Evolutionary conservation across 2,113 vertebrate genomes (phyloP), one percentile per base, ranked within the genome.

Genomic region (Elgaria multicarinata): DNA sequence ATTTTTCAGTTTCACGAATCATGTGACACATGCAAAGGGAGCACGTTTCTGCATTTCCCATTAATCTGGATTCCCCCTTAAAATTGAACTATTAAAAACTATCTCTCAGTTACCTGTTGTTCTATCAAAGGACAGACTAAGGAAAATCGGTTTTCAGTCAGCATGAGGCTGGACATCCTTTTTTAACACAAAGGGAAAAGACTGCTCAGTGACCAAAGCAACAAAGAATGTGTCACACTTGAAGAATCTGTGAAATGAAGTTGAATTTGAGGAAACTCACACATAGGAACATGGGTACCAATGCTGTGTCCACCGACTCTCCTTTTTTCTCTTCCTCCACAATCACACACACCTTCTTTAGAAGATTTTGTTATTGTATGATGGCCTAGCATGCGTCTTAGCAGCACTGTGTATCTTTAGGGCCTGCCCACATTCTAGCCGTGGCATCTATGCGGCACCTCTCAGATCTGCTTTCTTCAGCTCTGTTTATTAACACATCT

Each of bases 401-500:
- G 88, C 85, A 94, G 81, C 53, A 92, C 95, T 97, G 96, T 94
- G 94, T 89, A 46, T 92, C 95, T 95, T 95, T 89, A 88, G 90
- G 91, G 91, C 88, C 93, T 89, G 0, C 88, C 81, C 90, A 50
- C 89, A 0, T 91, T 93, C 87, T 90, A 83, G 79, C 91, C 90
- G 87, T 2, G 79, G 83, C 94, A 71, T 46, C 91, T 58, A 1
- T 78, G 80, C 86, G 24, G 91, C 76, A 36, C 93, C 93, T 96
- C 89, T 95, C 93, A 93, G 93, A 96, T 97, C 95, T 88, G 91
- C 95, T 93, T 94, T 96, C 93, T 93, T 92, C 93, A 89, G 93
- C 95, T 44, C 94, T 94, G 89, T 97, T 96, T 94, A 97, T 97
- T 97, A 97, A 96, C 95, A 95, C 91, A 62, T 94, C 95, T 95